Evolutionary conservation across 2,888 invertebrate genomes (phyloP), one percentile per base, ranked within the genome.

Genomic region (Trichacis sp.): DNA sequence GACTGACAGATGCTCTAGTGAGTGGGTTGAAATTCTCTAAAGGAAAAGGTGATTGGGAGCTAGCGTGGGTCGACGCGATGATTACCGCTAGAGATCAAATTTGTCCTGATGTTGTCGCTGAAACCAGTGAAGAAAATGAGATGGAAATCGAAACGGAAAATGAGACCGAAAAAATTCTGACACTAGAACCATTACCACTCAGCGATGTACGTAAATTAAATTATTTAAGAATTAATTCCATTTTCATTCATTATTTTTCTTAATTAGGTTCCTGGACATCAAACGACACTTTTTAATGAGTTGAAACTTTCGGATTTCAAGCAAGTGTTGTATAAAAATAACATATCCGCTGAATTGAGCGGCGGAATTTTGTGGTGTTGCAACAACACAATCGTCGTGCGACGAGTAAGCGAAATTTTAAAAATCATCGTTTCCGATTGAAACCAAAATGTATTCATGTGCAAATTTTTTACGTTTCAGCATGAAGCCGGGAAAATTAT

Each of bases 341-440:
- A 92, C 72, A 91, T 95, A 60, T 86, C 87, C 65, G 93, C 95
- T 0, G 98, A 98, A 85, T 94, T 97, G 85, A 91, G 91, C 19
- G 94, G 92, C 18, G 98, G 98, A 45, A 94, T 96, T 6, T 87
- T 98, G 1, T 95, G 96, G 90, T 97, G 98, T 86, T 95, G 95
- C 79, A 94, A 95, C 83, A 93, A 94, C 36, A 92, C 92, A 0
- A 89, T 98, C 53, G 97, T 97, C 3, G 90, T 99, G 43, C 88
- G 95, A 76, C 89, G 94, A 86, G 94, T 93, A 84, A 83, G 87
- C 78, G 12, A 56, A 9, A 42, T 43, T 49, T 38, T 24, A 36
- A 36, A 43, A 40, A 42, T 62, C n/a, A n/a, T n/a, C n/a, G 1
- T 57, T 51, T 8, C 8, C 8, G 24, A 19, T 19, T 24, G 4